These are phyloP conservation scores for Rhegmatorhina hoffmannsi DNA, from an alignment of 2,113 vertebrate genomes.

Conservation along the genomic window DNA sequence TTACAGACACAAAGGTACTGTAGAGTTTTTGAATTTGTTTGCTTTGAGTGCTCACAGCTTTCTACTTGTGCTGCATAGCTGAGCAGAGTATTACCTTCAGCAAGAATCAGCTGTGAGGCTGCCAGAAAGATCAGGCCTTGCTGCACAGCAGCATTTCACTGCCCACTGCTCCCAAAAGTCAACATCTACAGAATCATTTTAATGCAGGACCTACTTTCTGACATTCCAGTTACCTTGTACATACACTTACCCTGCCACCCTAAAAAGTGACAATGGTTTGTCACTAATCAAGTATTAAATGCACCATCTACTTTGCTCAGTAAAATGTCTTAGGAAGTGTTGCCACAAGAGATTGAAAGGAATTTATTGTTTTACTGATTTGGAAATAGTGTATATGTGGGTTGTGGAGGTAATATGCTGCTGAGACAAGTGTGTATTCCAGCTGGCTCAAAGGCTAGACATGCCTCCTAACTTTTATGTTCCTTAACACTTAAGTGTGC, in stretches of 20 bases:
- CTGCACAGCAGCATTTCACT: not conserved
- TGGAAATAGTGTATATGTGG: not conserved
- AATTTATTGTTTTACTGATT: conserved; percentile 66
- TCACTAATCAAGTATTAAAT: not conserved
- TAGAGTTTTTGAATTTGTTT: not conserved
- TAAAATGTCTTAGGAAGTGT: not conserved
- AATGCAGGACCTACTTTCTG: not conserved
- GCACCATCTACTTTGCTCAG: not conserved
- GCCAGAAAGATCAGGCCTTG: not conserved
- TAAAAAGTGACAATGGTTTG: not conserved
- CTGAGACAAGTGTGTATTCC: conserved; percentile 58
- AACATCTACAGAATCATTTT: not conserved
- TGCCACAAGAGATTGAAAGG: conserved; percentile 41
- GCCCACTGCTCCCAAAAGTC: not conserved
- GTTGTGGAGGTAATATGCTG: conserved; percentile 46
- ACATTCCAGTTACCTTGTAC: not conserved
- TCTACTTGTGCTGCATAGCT: not conserved
- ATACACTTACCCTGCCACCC: not conserved
- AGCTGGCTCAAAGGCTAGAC: conserved; percentile 67
- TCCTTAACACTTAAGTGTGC: conserved; percentile 27
- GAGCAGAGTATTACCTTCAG: not conserved
- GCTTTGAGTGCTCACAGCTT: not conserved
- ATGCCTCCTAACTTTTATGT: conserved; percentile 51
- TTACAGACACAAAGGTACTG: not conserved
- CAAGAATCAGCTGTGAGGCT: not conserved